Base-by-base conservation (phyloP, 2,888 invertebrate species). In the Drosophila nr. medialis region DNA sequence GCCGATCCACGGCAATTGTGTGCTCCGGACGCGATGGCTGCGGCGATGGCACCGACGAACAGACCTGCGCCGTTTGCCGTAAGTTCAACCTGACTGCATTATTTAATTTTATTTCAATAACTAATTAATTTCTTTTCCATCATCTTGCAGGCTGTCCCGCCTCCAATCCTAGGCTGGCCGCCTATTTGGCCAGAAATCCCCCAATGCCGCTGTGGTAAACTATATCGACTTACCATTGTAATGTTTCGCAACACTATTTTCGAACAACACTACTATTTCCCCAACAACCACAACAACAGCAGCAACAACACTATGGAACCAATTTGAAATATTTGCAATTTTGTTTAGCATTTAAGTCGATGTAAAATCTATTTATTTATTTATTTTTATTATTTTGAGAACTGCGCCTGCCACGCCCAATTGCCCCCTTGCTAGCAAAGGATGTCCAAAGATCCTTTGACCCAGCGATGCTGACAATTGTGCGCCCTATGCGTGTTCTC, bases 1-100 rank as follows among this genome's bases (percentile, higher is more conserved):
- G 98, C 92, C 94, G 98, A 65, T 97, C 97, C 56, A 96, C 97
- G 66, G 98, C 98, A 0, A 97, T 98, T 72, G 95, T 97, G 4
- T 98, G 98, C 93, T 97, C 97, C 18, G 98, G 98, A 32, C 94
- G 96, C 48, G 98, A 98, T 92, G 98, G 98, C 27, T 98, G 98
- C 90, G 98, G 98, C 10, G 98, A 98, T 94, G 96, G 96, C 82
- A 96, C 96, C 50, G 98, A 98, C 91, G 98, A 98, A 93, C 95
- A 95, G 74, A 95, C 95, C 74, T 98, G 98, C 93, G 94, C 95
- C 76, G 96, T 98, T 77, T 98, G 98, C 94, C 95, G 98, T 98
- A 93, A 96, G 97, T 96, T 42, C 0, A 4, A n/a, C 1, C 24
- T 11, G 1, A 2, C 10, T 5, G 13, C 7, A n/a, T n/a, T n/a